Evolutionary conservation across 2,888 invertebrate species (phyloP), one percentile per base, ranked within the genome.

Genomic region (Rotaria magnacalcarata): DNA sequence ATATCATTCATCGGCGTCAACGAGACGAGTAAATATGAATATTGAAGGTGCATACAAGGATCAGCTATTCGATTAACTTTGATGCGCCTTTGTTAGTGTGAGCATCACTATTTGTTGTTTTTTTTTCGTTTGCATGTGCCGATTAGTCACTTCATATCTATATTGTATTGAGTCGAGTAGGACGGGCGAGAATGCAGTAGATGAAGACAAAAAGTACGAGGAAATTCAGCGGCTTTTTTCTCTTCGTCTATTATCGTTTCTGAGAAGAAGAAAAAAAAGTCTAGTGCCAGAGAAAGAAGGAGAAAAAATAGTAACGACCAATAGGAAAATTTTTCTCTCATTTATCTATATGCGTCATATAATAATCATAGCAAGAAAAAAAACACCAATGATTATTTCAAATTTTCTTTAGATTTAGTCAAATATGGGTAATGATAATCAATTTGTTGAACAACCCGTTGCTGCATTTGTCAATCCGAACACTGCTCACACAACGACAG

Each of bases 71-170:
- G 67, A 67, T 67, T 67, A 67, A 67, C 67, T 41, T 67, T 67
- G 67, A 67, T 67, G 19, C 19, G 34, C 34, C 27, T 16, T 7
- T 41, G n/a, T 34, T 60, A 67, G 67, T 67, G 16, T 67, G 34
- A 67, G 67, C 67, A 67, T 67, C 67, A 67, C 34, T 19, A 24
- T 8, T 67, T 27, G 6, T 16, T 52, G 11, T 67, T 60, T 60
- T 19, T 67, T 41, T 27, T 14, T 67, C 67, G 4, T 67, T 67
- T 27, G 19, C 41, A 5, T 16, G 34, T 67, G 16, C 19, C 67
- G 67, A 67, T 67, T 67, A 67, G 16, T 67, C 67, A 67, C 34
- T 19, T 67, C 34, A 67, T 67, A 67, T 67, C 67, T 67, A 67
- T 34, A 34, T 34, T 34, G 67, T 67, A 34, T 16, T 41, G 67